Conservation (phyloP, 2,888 invertebrate species). For the Sphaeridia pumilis region DNA sequence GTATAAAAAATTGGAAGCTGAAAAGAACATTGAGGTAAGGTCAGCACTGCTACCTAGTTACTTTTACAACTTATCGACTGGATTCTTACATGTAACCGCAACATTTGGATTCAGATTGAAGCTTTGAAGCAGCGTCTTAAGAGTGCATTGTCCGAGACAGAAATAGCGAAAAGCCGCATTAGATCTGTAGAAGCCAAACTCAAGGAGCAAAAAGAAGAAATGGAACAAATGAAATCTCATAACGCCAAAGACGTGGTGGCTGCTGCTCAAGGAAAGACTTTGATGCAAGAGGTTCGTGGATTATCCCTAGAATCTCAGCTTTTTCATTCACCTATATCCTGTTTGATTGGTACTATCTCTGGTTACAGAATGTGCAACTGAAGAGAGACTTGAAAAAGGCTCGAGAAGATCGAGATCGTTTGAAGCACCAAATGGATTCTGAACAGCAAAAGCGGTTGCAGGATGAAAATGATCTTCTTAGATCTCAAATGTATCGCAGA, state of each 20-base stretch:
- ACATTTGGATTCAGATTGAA: background rate
- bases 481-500: constrained; percentile 5
- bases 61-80: too few species aligned
- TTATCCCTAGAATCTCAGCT: background rate
- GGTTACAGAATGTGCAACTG: background rate
- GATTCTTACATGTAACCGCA: too few species aligned
- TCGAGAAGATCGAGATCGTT: constrained; percentile 1
- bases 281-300: constrained; percentile 6
- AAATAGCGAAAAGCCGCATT: constrained; percentile 1
- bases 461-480: constrained; percentile 9
- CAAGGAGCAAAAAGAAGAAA: constrained; percentile 1
- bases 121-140: background rate
- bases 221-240: background rate
- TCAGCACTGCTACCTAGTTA: background rate
- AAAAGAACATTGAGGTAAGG: constrained; percentile 10
- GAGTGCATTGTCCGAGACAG: background rate
- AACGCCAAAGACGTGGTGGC: constrained; percentile 4
- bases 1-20: constrained; percentile 1
- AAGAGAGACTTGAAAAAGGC: background rate
- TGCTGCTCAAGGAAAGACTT: constrained; percentile 1
- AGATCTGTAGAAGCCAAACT: constrained; percentile 4
- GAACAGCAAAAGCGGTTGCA: constrained; percentile 1
- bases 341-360: background rate
- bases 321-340: too few species aligned
- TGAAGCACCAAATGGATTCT: background rate